Percentiles rank a stretch among this genome's conserved stretches.
phyloP scores from a whole-genome alignment of 1,140 invertebrate genomes.

The Drosophila sturtevanti region DNA sequence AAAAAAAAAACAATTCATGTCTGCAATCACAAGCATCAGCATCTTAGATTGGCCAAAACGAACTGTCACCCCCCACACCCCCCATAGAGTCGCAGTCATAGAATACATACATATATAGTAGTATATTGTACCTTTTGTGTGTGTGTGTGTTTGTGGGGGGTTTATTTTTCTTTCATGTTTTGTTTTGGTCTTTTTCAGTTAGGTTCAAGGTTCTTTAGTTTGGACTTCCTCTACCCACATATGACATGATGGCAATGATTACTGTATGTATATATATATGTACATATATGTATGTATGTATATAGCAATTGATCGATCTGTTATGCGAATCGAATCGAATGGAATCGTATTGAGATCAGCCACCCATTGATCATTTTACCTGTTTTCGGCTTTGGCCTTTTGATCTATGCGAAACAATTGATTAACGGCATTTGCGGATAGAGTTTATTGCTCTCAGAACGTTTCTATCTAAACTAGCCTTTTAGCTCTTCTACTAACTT shows the following conservation, averaged over 20 bases:
- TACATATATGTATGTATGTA: not conserved
- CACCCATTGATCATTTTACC: slow-evolving; percentile 8
- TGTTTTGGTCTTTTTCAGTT: slow-evolving; percentile 21
- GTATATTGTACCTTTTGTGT: not conserved
- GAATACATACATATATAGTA: not conserved
- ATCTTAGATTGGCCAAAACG: not conserved
- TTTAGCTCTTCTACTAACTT: slow-evolving; percentile 7
- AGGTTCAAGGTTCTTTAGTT: slow-evolving; percentile 70
- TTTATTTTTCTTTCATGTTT: slow-evolving; percentile 7
- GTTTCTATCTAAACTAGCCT: slow-evolving; percentile 25
- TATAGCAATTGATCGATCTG: slow-evolving; percentile 68
- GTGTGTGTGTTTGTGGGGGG: slow-evolving; percentile 1
- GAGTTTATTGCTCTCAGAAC: slow-evolving; percentile 13
- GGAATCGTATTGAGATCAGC: slow-evolving; percentile 35
- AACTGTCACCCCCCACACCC: not conserved
- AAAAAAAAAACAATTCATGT: slow-evolving; percentile 14
- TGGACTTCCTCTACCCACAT: slow-evolving; percentile 66
- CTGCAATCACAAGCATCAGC: slow-evolving; percentile 3
- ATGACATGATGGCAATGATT: not conserved
- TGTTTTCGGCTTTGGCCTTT: slow-evolving; percentile 7
- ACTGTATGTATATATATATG: slow-evolving; percentile 6
- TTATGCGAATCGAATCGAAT: slow-evolving; percentile 50
- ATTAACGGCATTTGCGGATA: slow-evolving; percentile 12
- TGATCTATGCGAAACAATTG: slow-evolving; percentile 8
- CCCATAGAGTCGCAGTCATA: not conserved